Base-by-base conservation (phyloP, 2,888 invertebrate species). In the Phania funesta region DNA sequence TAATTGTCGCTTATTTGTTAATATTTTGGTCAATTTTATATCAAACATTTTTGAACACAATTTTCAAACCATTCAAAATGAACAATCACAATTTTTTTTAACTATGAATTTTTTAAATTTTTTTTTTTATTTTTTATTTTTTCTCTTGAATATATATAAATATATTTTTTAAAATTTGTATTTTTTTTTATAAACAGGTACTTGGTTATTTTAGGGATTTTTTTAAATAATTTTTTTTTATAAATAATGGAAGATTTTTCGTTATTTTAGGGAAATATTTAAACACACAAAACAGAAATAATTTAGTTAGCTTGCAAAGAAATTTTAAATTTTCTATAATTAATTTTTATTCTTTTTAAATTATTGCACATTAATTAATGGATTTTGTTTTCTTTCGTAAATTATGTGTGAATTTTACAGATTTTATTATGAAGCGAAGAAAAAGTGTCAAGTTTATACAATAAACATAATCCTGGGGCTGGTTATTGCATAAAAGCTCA, bases 391-490 rank as follows among this genome's bases (percentile, higher is more conserved):
- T 64, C 29, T 41, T 74, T 76, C 58, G 38, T 46, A 76, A 84
- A 68, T 75, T 46, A 58, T 58, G n/a, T 6, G 11, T 3, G 22
- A n/a, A 50, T 41, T 24, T 80, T 62, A 16, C 24, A 20, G 32
- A 38, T 50, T 76, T 64, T 41, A 52, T 74, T 80, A 77, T 80
- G 65, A 54, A 46, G 38, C 22, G 60, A 60, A 64, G 9, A 75
- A 83, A 79, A 75, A 78, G 78, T 75, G 82, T 60, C 44, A 65
- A 75, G 75, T 79, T 80, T 79, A 73, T 84, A 84, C 87, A 89
- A 89, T 87, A 86, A 90, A 90, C 90, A 90, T 90, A 90, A 90
- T 90, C 90, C 90, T 88, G 90, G 90, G 89, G 90, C 87, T 90
- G 90, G 24, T 89, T 90, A 88, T 86, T 87, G 89, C 83, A 85